Conservation (phyloP, 2,113 vertebrate genomes). For the Neofelis nebulosa region DNA sequence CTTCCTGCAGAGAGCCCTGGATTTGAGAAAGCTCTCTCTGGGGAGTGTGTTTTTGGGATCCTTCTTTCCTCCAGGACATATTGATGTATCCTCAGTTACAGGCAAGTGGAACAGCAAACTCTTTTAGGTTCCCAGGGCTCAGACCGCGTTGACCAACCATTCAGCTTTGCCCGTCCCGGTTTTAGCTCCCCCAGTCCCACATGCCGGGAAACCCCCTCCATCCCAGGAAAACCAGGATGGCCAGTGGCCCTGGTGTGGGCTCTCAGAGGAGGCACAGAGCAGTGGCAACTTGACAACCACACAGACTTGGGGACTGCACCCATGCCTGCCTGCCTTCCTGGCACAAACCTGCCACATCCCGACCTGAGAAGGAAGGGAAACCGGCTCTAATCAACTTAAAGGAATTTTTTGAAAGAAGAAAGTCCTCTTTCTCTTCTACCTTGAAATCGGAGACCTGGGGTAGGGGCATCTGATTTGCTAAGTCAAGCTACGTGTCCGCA, state of each 20-base stretch:
- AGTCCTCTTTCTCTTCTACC: background rate
- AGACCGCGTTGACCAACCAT: background rate
- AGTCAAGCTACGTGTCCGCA: background rate
- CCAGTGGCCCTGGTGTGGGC: no score
- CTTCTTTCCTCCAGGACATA: background rate
- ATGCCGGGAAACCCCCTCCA: rapidly evolving
- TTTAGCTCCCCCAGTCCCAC: background rate
- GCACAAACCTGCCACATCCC: background rate
- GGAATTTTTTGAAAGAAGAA: background rate
- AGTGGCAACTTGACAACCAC: background rate
- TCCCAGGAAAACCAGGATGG: background rate
- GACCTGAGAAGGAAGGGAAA: background rate
- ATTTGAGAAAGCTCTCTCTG: background rate
- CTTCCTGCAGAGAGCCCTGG: background rate
- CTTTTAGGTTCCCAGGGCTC: background rate
- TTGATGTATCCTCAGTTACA: background rate
- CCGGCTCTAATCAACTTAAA: background rate
- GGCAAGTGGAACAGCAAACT: background rate
- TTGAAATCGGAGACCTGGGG: background rate
- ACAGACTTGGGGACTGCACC: background rate
- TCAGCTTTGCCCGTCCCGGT: background rate
- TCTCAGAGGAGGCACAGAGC: background rate
- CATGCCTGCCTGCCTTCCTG: background rate
- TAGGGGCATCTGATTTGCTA: background rate
- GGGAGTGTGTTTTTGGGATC: background rate